Percentiles rank a stretch among this genome's conserved stretches.
Conservation (phyloP, 2,888 invertebrate genomes). For the Dexiosoma caninum region DNA sequence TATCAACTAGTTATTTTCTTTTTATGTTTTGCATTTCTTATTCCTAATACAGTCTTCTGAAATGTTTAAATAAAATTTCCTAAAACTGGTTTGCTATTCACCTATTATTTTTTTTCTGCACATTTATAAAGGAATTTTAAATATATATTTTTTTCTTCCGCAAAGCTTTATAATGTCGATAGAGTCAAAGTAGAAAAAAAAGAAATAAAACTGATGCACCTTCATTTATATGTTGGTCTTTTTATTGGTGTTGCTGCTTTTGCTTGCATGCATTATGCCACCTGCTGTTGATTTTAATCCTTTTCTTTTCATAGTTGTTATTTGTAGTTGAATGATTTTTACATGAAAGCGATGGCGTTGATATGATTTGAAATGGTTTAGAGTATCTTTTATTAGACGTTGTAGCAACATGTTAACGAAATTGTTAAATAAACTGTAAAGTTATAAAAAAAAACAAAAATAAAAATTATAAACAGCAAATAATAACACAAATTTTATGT, state of each 20-base stretch:
- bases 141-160: slow-evolving; percentile 39
- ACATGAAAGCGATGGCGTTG: slow-evolving; percentile 54
- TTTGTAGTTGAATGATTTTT: slow-evolving; percentile 57
- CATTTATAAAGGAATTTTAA: slow-evolving; percentile 54
- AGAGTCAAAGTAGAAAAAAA: not conserved
- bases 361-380: slow-evolving; percentile 54
- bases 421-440: slow-evolving; percentile 33
- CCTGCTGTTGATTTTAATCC: slow-evolving; percentile 60
- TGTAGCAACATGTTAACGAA: slow-evolving; percentile 24
- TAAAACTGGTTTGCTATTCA: slow-evolving; percentile 48
- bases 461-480: too few species aligned
- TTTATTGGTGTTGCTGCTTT: not conserved
- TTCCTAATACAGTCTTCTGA: slow-evolving; percentile 42
- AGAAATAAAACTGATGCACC: slow-evolving; percentile 12
- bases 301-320: slow-evolving; percentile 25
- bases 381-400: slow-evolving; percentile 15
- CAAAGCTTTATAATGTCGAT: slow-evolving; percentile 48
- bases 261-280: slow-evolving; percentile 50
- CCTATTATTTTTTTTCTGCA: not conserved
- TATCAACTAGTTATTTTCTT: not conserved
- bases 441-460: slow-evolving; percentile 3
- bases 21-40: slow-evolving; percentile 23
- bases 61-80: slow-evolving; percentile 40
- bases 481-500: not conserved
- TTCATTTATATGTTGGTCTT: slow-evolving; percentile 6